Base-by-base conservation (phyloP, 2,113 vertebrate genomes). In the Sinocyclocheilus maitianheensis region DNA sequence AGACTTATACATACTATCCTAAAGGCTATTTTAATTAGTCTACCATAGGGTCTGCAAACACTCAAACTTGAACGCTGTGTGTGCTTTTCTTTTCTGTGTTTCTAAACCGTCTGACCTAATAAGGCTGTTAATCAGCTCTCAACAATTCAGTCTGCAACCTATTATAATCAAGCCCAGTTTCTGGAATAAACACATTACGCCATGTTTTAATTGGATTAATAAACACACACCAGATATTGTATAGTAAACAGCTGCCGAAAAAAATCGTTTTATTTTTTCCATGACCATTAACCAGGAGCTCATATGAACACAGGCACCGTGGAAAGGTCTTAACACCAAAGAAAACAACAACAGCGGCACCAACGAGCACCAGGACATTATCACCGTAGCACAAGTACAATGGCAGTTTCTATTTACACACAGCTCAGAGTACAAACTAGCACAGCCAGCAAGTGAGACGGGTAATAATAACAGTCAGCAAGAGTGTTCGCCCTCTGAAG, bases 181-280 rank as follows among this genome's bases (percentile, higher is more conserved):
- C 71, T 83, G 75, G 74, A 30, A 43, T n/a, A 14, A 26, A 6
- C 53, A 55, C 67, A 58, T 10, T 22, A 16, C 51, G 34, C 12
- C 24, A 2, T 55, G 18, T 55, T 43, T 37, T 63, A 53, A 55
- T 34, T 30, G 46, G 24, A 82, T 76, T 18, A 89, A 82, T 46
- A 72, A 88, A 77, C 16, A 84, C 48, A 87, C 83, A 51, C 65
- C 46, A 74, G n/a, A 87, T 76, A 78, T 40, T 20, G 55, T 87
- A 62, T 94, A 91, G 90, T 90, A 94, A 95, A 94, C 91, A 93
- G 92, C 92, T 94, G 93, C 93, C 93, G 92, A 93, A 93, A 89
- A 88, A 82, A 63, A 4, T 89, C 65, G 84, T 83, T 92, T 93
- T 94, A 94, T 92, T 94, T 92, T 89, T 91, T 93, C 90, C 37